These are phyloP conservation scores for Silurus asotus DNA, from an alignment of 2,113 vertebrate species.

Conservation along the genomic window DNA sequence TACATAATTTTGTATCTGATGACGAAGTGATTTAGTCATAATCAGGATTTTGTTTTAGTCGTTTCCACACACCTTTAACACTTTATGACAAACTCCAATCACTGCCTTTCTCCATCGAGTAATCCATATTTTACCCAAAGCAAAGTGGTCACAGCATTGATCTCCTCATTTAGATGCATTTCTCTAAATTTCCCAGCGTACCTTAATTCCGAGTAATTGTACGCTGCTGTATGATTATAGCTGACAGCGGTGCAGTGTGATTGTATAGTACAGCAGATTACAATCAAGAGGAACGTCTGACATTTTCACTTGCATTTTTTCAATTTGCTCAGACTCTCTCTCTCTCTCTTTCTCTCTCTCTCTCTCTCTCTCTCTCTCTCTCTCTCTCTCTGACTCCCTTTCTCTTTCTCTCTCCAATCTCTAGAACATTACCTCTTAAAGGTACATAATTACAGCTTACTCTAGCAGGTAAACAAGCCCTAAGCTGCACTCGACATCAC, in stretches of 20 bases:
- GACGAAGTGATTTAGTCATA: conserved; percentile 26
- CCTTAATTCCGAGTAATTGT: conserved; percentile 50
- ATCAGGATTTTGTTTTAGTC: conserved; percentile 27
- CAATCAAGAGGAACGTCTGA: conserved; percentile 43
- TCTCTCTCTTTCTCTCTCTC: background rate
- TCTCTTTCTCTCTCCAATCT: conserved; percentile 31
- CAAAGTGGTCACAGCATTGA: conserved; percentile 28
- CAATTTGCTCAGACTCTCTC: conserved; percentile 17
- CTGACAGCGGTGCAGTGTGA: conserved; percentile 47
- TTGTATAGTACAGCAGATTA: conserved; percentile 48
- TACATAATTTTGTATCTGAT: conserved; percentile 3
- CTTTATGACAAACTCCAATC: conserved; percentile 29
- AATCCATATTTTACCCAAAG: conserved; percentile 47
- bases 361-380: background rate
- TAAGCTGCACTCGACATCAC: conserved; percentile 43
- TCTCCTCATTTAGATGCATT: conserved; percentile 47
- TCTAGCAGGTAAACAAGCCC: conserved; percentile 54
- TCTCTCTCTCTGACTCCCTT: conserved; percentile 25
- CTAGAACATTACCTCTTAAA: conserved; percentile 27
- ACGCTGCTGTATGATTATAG: conserved; percentile 44
- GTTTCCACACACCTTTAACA: background rate
- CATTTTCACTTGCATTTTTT: conserved; percentile 44
- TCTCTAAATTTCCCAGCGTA: conserved; percentile 30
- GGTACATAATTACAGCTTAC: conserved; percentile 50
- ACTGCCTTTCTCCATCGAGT: conserved; percentile 21